A percentile compares a stretch with the other conserved stretches of the same genome.
phyloP scores from a whole-genome alignment of 2,113 vertebrate species.

The Aspidoscelis tigris region DNA sequence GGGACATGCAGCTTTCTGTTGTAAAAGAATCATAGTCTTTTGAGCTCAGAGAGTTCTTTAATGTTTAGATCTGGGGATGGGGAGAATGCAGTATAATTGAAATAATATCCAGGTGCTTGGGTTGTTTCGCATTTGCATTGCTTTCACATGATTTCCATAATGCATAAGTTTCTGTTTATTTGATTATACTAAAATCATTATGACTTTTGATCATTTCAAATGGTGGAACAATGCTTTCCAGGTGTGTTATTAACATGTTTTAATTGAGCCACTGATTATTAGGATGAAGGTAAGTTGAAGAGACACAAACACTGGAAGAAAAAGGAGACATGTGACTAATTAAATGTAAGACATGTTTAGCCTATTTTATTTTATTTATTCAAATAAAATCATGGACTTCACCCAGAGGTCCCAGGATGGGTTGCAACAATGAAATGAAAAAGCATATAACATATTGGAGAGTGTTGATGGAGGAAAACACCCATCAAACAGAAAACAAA shows the following conservation, averaged over 20 bases:
- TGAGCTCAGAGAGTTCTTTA: background rate
- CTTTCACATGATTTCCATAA: background rate
- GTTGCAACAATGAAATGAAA: too few relatives aligned
- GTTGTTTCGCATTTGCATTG: background rate
- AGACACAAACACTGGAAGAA: background rate
- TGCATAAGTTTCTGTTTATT: background rate
- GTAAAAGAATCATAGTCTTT: background rate
- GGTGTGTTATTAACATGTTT: background rate
- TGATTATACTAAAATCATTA: background rate
- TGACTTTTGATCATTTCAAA: background rate
- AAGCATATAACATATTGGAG: background rate
- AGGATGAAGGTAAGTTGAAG: background rate
- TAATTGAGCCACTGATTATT: background rate
- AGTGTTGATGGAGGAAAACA: slow-evolving; percentile 34
- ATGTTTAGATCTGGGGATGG: background rate
- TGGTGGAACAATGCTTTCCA: too few relatives aligned
- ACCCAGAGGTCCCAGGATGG: too few relatives aligned
- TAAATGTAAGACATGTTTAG: background rate
- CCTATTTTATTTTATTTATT: too few relatives aligned
- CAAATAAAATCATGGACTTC: too few relatives aligned
- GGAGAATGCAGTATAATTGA: background rate
- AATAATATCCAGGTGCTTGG: background rate
- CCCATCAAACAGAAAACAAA: slow-evolving; percentile 41
- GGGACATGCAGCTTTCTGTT: background rate
- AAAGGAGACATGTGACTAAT: background rate